Evolutionary conservation across 2,113 vertebrate species (phyloP).

Genomic region (Passer montanus): DNA sequence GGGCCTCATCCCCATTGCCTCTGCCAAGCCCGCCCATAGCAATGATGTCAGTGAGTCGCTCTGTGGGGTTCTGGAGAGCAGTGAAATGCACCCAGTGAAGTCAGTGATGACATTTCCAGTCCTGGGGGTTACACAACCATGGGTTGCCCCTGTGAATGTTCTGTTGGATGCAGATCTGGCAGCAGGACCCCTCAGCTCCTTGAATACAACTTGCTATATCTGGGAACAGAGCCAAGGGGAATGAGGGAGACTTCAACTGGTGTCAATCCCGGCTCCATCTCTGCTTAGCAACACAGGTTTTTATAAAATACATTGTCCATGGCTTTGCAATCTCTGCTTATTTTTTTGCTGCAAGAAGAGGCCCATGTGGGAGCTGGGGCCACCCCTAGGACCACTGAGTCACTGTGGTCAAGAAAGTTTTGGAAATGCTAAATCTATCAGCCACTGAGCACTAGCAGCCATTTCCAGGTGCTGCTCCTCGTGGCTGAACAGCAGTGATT

Average conservation of each 20-base stretch:
- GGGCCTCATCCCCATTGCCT: neutral
- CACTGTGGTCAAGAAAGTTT: neutral
- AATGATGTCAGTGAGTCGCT: constrained; percentile 49
- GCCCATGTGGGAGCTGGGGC: neutral
- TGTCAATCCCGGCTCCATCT: constrained; percentile 12
- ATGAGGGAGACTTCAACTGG: constrained; percentile 8
- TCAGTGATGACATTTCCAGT: neutral
- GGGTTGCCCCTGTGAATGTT: neutral
- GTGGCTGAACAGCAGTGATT: neutral
- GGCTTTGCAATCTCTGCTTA: neutral
- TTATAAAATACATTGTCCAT: neutral
- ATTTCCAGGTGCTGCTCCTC: neutral
- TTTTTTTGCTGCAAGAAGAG: neutral
- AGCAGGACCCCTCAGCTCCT: constrained; percentile 8
- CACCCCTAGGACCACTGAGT: neutral
- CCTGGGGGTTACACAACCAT: neutral
- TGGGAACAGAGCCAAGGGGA: constrained; percentile 34
- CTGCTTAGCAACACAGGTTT: constrained; percentile 39
- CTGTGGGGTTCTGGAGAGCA: constrained; percentile 36
- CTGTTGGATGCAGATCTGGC: constrained; percentile 21
- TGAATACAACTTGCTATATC: constrained; percentile 1
- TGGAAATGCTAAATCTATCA: neutral
- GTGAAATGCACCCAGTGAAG: constrained; percentile 39
- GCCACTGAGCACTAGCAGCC: neutral
- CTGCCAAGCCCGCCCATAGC: neutral